phyloP scores from a whole-genome alignment of 2,113 vertebrate genomes.

The Hyaena hyaena region DNA sequence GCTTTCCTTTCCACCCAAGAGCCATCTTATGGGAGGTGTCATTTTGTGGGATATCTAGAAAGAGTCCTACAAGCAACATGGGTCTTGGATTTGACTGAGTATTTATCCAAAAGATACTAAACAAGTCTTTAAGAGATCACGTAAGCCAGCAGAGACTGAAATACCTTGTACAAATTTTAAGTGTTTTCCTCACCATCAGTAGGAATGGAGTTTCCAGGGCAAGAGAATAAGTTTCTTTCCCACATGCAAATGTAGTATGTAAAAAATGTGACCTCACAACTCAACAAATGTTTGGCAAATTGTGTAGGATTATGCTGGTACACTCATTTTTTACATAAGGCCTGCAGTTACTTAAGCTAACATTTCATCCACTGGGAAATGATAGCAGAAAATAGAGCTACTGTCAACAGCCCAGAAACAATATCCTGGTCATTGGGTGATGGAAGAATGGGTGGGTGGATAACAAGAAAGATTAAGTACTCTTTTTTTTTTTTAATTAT shows the following conservation, averaged over 20 bases:
- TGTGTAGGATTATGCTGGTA: background rate
- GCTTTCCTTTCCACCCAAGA: background rate
- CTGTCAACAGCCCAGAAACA: background rate
- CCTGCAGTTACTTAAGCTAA: background rate
- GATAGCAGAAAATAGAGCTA: background rate
- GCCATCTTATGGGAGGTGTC: background rate
- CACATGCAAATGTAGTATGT: background rate
- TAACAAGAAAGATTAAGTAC: background rate
- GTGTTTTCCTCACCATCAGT: background rate
- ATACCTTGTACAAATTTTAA: background rate
- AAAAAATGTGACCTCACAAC: background rate
- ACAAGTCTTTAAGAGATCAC: background rate
- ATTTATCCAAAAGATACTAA: background rate
- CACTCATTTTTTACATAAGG: background rate
- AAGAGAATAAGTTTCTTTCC: background rate
- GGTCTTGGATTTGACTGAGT: background rate
- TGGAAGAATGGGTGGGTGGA: background rate
- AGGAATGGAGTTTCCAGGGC: background rate
- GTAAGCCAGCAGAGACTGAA: background rate
- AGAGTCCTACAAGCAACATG: background rate
- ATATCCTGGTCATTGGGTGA: background rate
- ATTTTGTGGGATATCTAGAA: background rate
- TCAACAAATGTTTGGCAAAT: background rate
- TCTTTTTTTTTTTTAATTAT: no score
- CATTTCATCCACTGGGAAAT: background rate